phyloP scores from a whole-genome alignment of 2,113 vertebrate species.

The Regulus satrapa region DNA sequence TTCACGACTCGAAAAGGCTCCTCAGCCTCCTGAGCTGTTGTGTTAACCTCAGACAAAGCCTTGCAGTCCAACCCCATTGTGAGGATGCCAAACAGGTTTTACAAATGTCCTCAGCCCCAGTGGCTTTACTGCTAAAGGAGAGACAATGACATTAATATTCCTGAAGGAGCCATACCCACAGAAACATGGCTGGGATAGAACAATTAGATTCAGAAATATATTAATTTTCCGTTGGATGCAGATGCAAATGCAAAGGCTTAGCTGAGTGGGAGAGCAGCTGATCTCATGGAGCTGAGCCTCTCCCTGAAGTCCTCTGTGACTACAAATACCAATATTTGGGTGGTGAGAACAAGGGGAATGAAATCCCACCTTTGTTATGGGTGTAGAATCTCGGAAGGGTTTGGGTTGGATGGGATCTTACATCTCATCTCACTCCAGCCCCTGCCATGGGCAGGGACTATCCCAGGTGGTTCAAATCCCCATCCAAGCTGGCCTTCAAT shows the following conservation, averaged over 20 bases:
- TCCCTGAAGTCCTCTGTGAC: background rate
- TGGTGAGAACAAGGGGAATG: background rate
- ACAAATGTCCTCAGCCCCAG: background rate
- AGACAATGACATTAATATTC: background rate
- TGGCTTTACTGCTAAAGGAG: background rate
- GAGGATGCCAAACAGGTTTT: background rate
- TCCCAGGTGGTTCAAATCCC: background rate
- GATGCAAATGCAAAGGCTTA: background rate
- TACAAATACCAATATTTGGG: background rate
- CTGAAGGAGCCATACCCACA: background rate
- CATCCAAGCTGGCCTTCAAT: background rate
- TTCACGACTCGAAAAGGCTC: background rate
- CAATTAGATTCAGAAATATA: background rate
- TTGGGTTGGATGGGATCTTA: background rate
- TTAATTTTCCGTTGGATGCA: background rate
- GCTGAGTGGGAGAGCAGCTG: background rate
- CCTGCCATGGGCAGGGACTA: background rate
- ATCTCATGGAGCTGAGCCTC: background rate
- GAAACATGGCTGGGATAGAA: background rate
- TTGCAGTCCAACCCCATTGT: background rate
- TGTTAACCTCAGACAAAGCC: constrained; percentile 37
- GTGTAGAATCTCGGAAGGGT: background rate
- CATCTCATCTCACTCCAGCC: background rate
- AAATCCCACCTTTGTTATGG: background rate
- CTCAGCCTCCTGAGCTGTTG: constrained; percentile 1